Evolutionary conservation across 2,113 vertebrate genomes (phyloP).

Genomic region (Spizaetus ornatus): DNA sequence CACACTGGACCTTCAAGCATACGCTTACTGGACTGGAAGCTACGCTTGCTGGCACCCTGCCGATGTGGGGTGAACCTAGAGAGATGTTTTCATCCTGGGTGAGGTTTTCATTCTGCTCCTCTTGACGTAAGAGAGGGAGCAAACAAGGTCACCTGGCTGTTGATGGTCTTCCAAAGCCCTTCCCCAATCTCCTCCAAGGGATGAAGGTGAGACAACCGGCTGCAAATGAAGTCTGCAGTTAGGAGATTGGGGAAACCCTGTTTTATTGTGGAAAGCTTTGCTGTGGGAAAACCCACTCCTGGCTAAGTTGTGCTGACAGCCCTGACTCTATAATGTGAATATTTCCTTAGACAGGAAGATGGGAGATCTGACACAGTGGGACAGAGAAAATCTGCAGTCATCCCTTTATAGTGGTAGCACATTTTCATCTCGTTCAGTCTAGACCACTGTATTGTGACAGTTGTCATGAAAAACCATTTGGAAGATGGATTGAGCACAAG

Average conservation of each 20-base stretch:
- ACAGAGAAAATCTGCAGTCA: neutral
- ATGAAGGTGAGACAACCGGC: neutral
- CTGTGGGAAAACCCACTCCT: neutral
- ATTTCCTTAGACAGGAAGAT: neutral
- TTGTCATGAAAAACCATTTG: neutral
- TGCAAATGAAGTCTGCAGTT: neutral
- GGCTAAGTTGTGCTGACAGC: neutral
- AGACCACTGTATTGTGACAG: neutral
- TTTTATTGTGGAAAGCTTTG: neutral
- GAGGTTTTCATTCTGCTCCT: neutral
- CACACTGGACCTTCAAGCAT: neutral
- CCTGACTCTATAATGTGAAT: rapidly evolving
- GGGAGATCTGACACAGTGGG: neutral
- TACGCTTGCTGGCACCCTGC: neutral
- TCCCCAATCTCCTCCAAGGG: neutral
- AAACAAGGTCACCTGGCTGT: neutral
- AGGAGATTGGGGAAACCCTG: neutral
- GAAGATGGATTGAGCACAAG: neutral
- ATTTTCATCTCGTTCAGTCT: neutral
- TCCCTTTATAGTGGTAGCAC: neutral
- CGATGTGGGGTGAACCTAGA: neutral
- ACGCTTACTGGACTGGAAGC: neutral
- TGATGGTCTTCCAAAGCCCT: neutral
- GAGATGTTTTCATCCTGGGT: neutral
- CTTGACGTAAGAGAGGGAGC: neutral